Evolutionary conservation across 1,140 invertebrate genomes (phyloP).

Genomic region (Leguminivora glycinivorella): DNA sequence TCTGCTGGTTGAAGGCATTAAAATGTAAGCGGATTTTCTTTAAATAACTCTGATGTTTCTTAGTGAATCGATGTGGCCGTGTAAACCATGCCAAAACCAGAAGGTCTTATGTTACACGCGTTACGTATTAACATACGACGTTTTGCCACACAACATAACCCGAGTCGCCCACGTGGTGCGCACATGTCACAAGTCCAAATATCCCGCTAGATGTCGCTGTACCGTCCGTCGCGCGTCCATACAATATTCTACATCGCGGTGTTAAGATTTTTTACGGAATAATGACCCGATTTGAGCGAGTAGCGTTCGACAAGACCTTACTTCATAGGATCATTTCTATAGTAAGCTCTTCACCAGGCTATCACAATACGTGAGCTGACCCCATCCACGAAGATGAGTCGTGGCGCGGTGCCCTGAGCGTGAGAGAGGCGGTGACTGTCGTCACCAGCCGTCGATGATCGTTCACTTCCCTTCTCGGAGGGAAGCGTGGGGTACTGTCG

Average conservation of each 20-base stretch:
- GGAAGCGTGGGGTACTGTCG: slow-evolving; percentile 36
- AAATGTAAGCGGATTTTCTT: slow-evolving; percentile 91
- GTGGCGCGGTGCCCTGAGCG: slow-evolving; percentile 46
- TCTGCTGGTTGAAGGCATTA: slow-evolving; percentile 93
- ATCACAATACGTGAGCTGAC: slow-evolving; percentile 41
- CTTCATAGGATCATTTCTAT: slow-evolving; percentile 53
- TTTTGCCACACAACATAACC: not conserved
- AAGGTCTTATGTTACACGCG: not conserved
- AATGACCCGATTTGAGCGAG: not conserved
- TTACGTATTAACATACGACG: not conserved
- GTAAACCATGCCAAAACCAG: not conserved
- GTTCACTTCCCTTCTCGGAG: slow-evolving; percentile 36
- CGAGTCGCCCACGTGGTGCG: not conserved
- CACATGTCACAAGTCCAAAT: slow-evolving; percentile 12
- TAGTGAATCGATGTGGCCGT: not conserved
- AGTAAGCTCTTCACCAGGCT: slow-evolving; percentile 43
- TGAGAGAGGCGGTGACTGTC: slow-evolving; percentile 41
- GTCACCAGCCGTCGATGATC: slow-evolving; percentile 50
- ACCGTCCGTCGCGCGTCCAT: not conserved
- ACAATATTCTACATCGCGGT: slow-evolving; percentile 34
- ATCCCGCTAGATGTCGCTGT: slow-evolving; percentile 34
- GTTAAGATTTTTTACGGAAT: slow-evolving; percentile 34
- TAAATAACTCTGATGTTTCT: too few species aligned
- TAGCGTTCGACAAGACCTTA: slow-evolving; percentile 38
- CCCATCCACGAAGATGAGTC: slow-evolving; percentile 42